These are phyloP conservation scores for Pyrocoelia pectoralis DNA, from an alignment of 2,888 invertebrate genomes.

Conservation along the genomic window DNA sequence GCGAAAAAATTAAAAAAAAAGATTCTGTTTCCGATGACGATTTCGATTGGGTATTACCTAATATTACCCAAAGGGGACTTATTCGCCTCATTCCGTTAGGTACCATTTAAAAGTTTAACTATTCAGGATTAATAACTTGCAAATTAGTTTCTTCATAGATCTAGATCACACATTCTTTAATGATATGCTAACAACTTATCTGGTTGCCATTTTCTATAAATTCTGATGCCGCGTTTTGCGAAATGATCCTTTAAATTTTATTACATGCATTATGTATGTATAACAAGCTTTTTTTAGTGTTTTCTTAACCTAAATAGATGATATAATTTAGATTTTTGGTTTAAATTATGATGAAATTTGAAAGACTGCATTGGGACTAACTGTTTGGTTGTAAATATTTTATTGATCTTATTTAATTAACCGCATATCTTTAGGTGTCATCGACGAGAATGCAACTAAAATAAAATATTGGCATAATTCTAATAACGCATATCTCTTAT, in stretches of 20 bases:
- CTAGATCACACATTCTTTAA: slow-evolving; percentile 18
- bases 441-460: no score
- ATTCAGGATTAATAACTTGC: slow-evolving; percentile 13
- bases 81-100: slow-evolving; percentile 20
- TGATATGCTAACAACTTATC: slow-evolving; percentile 25
- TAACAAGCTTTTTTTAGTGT: no score
- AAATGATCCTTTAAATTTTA: not conserved
- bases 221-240: not conserved
- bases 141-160: slow-evolving; percentile 10
- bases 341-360: no score
- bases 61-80: slow-evolving; percentile 15
- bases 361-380: no score
- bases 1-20: slow-evolving; percentile 18
- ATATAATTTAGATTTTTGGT: no score
- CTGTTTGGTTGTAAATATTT: no score
- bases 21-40: not conserved
- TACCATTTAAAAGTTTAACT: slow-evolving; percentile 13
- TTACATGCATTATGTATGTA: not conserved
- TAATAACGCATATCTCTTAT: no score
- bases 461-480: no score
- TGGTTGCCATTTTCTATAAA: not conserved
- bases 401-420: no score
- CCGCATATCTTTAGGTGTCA: no score
- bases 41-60: slow-evolving; percentile 19
- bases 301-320: no score